Evolutionary conservation across 2,888 invertebrate species (phyloP), one percentile per base, ranked within the genome.

Genomic region (Cartodere bifasciata): DNA sequence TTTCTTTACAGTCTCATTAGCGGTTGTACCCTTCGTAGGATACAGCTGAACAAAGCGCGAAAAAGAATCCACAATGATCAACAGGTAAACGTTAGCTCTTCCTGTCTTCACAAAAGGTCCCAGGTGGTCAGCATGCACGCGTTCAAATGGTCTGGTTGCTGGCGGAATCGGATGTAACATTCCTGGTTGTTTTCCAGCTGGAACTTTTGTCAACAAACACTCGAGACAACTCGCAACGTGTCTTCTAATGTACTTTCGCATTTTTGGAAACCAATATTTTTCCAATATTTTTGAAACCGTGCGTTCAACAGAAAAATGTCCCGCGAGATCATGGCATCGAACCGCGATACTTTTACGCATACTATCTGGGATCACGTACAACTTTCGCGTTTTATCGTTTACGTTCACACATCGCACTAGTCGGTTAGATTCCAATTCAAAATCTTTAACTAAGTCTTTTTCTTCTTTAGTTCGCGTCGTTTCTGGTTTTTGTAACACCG

Each of bases 211-310:
- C 17, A 42, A 16, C 2, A 39, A 34, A 32, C 47, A 50, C 9
- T 46, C 38, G 1, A 48, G 12, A 28, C 48, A 50, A 3, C 31
- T 24, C 1, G 17, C 4, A n/a, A 49, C 38, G 30, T 43, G 43
- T 4, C 25, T 11, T 24, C 12, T 42, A n/a, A n/a, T n/a, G n/a
- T n/a, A n/a, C 16, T 34, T 27, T 1, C 44, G 27, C 27, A 46
- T 46, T 4, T 38, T 26, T 11, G 28, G 16, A 25, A 37, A 37
- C 29, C 32, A 28, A 20, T 22, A 33, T 23, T 16, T 22, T 12
- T 28, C 23, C 15, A 7, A 11, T 20, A 37, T 31, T 16, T 14
- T 34, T 3, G n/a, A n/a, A 4, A 42, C 23, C 2, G 40, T 40
- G 25, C 37, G 27, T 2, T 43, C 42, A 9, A 40, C 6, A 0